Percentiles rank a stretch among this genome's conserved stretches.
These are phyloP conservation scores for Phymastichus coffea DNA, from an alignment of 1,140 invertebrate species.

Conservation along the genomic window DNA sequence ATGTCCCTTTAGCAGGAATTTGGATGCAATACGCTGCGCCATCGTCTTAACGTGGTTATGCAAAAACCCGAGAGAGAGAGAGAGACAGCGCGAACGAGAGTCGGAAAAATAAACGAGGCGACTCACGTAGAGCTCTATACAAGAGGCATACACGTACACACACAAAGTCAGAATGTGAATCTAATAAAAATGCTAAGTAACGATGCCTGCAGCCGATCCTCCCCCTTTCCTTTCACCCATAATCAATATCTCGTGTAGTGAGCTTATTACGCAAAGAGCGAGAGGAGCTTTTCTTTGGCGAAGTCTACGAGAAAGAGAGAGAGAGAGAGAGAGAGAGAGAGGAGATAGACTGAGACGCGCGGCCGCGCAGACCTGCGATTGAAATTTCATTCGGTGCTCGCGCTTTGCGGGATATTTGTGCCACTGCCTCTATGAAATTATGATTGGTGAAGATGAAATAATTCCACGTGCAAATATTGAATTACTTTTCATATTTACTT, in stretches of 20 bases:
- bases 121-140: too few relatives aligned
- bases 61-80: neutral
- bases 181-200: constrained; percentile 17
- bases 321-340: too few relatives aligned
- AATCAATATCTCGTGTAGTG: constrained; percentile 11
- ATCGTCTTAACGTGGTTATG: constrained; percentile 11
- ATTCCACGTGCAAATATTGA: neutral
- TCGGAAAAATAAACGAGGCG: constrained; percentile 3
- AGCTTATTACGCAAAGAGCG: constrained; percentile 8
- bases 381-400: constrained; percentile 11
- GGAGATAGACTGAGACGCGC: too few relatives aligned
- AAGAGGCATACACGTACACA: neutral
- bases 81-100: neutral
- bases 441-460: neutral
- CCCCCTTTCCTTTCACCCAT: too few relatives aligned
- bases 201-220: too few relatives aligned
- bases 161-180: constrained; percentile 6
- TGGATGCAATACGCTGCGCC: neutral
- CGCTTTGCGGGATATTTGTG: neutral
- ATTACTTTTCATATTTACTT: too few relatives aligned
- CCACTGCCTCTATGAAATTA: too few relatives aligned
- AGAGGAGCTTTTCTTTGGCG: constrained; percentile 1
- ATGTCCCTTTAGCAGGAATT: neutral
- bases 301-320: neutral
- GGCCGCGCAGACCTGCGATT: too few relatives aligned